Evolutionary conservation across 2,113 vertebrate species (phyloP), one percentile per base, ranked within the genome.

Genomic region (Henicopernis longicauda): DNA sequence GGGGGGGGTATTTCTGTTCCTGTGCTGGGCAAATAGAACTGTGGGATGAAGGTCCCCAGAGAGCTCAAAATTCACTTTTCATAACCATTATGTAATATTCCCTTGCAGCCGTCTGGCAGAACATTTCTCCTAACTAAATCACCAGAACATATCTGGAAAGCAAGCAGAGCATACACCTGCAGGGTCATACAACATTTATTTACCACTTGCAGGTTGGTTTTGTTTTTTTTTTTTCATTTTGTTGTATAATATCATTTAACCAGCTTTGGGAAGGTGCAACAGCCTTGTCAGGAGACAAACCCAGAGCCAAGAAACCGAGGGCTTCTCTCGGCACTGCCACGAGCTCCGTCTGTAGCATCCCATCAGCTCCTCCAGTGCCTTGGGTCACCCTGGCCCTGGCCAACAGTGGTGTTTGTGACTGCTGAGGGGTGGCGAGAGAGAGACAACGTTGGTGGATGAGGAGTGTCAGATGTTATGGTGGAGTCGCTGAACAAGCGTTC

Each of bases 101-200:
- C 15, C 70, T 82, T 92, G 66, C 86, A 95, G 66, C n/a, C 7
- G 3, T 58, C 87, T 90, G 78, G 81, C 86, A 85, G 73, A 89
- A 92, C 34, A 73, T 82, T 97, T 89, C 65, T 91, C 45, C 72
- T 94, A 95, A 94, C 94, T 76, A 72, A 92, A 94, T 95, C 83
- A 84, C 38, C 36, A 45, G 44, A 86, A 86, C 4, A 1, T 52
- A 86, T 58, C 65, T 84, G 86, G 73, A 95, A 92, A 92, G 65
- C 38, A 83, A 92, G 80, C 72, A 71, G 40, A 92, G 27, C 1
- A 1, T 57, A 69, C 76, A 91, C 73, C 73, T 94, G 50, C 38
- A 67, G 89, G 83, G 73, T 82, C 89, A 93, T 87, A 42, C 38
- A 95, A 87, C 44, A 77, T 89, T 93, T 93, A 91, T 94, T 93